These are phyloP conservation scores for Perithous albicinctus DNA, from an alignment of 2,888 invertebrate genomes.

Conservation along the genomic window DNA sequence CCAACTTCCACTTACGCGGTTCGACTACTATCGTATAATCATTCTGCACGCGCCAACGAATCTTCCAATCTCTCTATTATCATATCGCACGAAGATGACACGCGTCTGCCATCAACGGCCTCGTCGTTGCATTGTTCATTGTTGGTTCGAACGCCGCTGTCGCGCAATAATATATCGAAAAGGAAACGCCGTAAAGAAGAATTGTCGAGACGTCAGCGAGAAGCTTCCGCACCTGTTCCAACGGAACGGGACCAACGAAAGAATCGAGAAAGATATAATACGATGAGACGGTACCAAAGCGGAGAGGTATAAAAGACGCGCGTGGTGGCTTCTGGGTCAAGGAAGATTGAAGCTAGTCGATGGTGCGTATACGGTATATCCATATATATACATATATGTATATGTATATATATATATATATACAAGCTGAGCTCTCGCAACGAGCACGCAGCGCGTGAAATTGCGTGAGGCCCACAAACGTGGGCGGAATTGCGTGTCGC, in stretches of 20 bases:
- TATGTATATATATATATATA: no score
- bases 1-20: constrained; percentile 38
- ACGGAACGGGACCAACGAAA: constrained; percentile 57
- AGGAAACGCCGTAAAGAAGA: constrained; percentile 20
- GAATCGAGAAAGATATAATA: constrained; percentile 27
- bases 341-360: constrained; percentile 53
- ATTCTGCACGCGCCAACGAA: constrained; percentile 26
- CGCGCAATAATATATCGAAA: constrained; percentile 36
- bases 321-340: constrained; percentile 67
- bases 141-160: constrained; percentile 41
- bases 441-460: constrained; percentile 27
- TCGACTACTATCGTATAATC: constrained; percentile 41
- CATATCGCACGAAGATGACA: constrained; percentile 49
- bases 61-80: constrained; percentile 40
- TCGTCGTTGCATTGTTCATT: constrained; percentile 65
- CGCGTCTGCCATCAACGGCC: constrained; percentile 42
- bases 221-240: constrained; percentile 65
- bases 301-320: background rate
- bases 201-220: background rate
- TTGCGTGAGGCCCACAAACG: constrained; percentile 28
- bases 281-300: background rate
- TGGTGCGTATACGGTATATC: no score
- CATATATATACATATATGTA: no score
- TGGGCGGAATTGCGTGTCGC: constrained; percentile 43
- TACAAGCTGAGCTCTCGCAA: background rate